These are phyloP conservation scores for Chrysolina americana DNA, from an alignment of 2,888 invertebrate genomes.

Conservation along the genomic window DNA sequence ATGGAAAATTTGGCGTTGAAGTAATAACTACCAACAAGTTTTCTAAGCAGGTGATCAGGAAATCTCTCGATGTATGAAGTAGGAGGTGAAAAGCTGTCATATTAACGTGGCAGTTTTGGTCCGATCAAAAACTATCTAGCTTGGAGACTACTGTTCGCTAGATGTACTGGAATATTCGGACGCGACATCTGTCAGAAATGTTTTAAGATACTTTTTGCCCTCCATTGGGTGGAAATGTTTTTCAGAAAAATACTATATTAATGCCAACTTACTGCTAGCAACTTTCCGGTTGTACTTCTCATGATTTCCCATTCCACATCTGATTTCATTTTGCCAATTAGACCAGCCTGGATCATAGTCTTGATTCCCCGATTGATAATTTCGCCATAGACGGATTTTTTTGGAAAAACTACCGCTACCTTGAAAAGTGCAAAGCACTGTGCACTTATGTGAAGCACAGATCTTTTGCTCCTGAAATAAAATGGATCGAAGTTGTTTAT, in stretches of 20 bases:
- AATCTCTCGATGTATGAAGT: too few species aligned
- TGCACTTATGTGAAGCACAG: conserved; percentile 79
- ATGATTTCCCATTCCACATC: conserved; percentile 84
- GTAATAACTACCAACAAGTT: background rate
- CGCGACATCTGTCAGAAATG: too few species aligned
- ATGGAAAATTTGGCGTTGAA: too few species aligned
- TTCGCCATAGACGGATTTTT: conserved; percentile 76
- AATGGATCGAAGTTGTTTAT: background rate
- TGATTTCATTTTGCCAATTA: conserved; percentile 76
- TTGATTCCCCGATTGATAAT: conserved; percentile 76
- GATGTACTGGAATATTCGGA: too few species aligned
- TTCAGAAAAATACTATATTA: too few species aligned
- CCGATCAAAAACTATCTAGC: too few species aligned
- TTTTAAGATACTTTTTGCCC: too few species aligned
- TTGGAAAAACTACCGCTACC: conserved; percentile 77
- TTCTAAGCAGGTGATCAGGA: background rate
- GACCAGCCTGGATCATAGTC: conserved; percentile 78
- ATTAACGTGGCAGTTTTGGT: too few species aligned
- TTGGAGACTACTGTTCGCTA: too few species aligned
- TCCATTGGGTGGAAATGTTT: too few species aligned
- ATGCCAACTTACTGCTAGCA: conserved; percentile 73
- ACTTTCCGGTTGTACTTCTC: conserved; percentile 74
- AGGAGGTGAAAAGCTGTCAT: too few species aligned
- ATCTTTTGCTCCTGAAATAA: conserved; percentile 72
- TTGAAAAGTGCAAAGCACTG: conserved; percentile 84